Evolutionary conservation across 1,140 invertebrate genomes (phyloP).

Genomic region (Bombus waltoni): DNA sequence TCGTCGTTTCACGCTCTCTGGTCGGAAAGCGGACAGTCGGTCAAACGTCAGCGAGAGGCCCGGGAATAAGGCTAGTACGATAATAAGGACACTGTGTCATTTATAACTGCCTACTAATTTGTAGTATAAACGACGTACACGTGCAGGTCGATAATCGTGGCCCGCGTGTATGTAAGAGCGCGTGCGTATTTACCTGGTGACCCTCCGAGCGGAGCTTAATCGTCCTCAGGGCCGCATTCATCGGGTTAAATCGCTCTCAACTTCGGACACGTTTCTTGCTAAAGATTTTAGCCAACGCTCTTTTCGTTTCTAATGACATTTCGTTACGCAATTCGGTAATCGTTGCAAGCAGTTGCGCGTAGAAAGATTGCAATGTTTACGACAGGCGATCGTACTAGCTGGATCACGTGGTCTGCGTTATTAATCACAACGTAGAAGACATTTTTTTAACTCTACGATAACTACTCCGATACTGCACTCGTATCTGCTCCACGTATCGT

Average conservation of each 20-base stretch:
- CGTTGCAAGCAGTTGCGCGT: background rate
- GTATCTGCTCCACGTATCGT: no score
- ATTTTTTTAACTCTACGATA: background rate
- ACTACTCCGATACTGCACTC: background rate
- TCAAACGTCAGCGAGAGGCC: constrained; percentile 43
- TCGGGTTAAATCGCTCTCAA: background rate
- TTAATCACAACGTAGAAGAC: background rate
- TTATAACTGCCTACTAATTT: constrained; percentile 81
- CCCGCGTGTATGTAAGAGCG: constrained; percentile 44
- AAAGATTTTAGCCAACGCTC: background rate
- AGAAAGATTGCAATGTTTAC: background rate
- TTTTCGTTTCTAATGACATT: background rate
- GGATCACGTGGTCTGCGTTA: background rate
- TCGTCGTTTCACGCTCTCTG: constrained; percentile 23
- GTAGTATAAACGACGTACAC: constrained; percentile 74
- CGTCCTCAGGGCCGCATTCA: constrained; percentile 60
- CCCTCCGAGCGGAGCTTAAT: constrained; percentile 55
- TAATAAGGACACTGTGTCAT: constrained; percentile 72
- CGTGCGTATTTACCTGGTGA: constrained; percentile 63
- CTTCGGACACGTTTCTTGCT: background rate
- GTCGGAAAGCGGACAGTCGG: constrained; percentile 26
- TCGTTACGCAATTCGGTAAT: background rate
- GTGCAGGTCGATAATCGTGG: constrained; percentile 59
- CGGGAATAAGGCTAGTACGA: constrained; percentile 58
- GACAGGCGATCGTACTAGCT: background rate